Percentiles rank a stretch among this genome's conserved stretches.
phyloP scores from a whole-genome alignment of 92 coral and sea anemone genomes.

The Scolanthus callimorphus region DNA sequence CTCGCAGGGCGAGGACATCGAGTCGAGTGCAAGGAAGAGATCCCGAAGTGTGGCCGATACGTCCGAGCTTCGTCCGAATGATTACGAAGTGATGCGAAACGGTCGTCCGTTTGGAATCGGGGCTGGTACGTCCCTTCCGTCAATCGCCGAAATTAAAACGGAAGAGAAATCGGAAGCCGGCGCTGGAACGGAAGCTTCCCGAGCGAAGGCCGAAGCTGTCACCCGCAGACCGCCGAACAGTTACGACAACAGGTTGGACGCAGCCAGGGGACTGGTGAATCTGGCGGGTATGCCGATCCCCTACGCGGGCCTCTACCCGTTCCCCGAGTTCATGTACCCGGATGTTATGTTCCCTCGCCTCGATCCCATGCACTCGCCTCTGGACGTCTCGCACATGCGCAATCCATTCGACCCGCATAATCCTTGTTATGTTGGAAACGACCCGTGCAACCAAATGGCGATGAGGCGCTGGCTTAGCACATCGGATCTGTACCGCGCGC shows the following conservation, averaged over 20 bases:
- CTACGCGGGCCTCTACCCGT: constrained; percentile 63
- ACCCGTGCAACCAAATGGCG: constrained; percentile 67
- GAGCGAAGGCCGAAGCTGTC: constrained; percentile 26
- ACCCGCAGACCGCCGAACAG: constrained; percentile 42
- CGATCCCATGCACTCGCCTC: constrained; percentile 51
- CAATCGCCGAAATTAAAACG: constrained; percentile 58
- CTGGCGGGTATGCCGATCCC: constrained; percentile 73
- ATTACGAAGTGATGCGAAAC: constrained; percentile 38
- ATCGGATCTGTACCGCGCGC: constrained; percentile 75
- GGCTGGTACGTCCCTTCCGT: constrained; percentile 37
- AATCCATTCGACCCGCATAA: constrained; percentile 35
- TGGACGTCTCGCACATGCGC: constrained; percentile 58
- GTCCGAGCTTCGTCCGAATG: constrained; percentile 62
- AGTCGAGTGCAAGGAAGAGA: constrained; percentile 61
- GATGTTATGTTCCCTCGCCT: constrained; percentile 76
- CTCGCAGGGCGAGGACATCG: constrained; percentile 42
- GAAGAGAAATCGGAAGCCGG: constrained; percentile 24
- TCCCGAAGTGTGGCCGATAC: constrained; percentile 81
- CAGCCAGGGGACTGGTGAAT: constrained; percentile 85
- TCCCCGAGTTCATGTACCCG: constrained; percentile 86
- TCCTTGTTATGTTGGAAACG: constrained; percentile 62
- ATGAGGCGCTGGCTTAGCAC: constrained; percentile 84
- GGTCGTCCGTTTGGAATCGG: constrained; percentile 57
- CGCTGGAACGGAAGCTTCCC: constrained; percentile 5
- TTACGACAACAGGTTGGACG: constrained; percentile 83